Evolutionary conservation across 2,113 vertebrate genomes (phyloP).

Genomic region (Puma concolor): DNA sequence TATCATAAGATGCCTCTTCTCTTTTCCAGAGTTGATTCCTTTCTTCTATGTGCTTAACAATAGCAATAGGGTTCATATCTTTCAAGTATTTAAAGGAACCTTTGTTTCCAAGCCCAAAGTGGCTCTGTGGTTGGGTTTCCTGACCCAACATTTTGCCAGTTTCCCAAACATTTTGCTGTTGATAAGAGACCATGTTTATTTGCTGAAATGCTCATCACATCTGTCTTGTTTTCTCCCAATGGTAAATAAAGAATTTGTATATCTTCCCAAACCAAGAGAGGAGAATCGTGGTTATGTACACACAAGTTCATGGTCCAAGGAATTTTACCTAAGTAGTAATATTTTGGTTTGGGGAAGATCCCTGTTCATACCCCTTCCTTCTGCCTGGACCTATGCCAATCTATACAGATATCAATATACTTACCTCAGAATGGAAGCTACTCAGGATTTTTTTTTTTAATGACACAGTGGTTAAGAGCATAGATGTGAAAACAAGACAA

Average conservation of each 20-base stretch:
- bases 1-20: slow-evolving; percentile 36
- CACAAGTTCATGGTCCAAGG: background rate
- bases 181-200: background rate
- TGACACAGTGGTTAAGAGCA: background rate
- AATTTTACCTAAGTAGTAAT: background rate
- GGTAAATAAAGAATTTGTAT: background rate
- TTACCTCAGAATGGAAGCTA: background rate
- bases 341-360: background rate
- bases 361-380: background rate
- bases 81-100: background rate
- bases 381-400: background rate
- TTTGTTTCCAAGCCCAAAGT: background rate
- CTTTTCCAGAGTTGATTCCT: slow-evolving; percentile 30
- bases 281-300: background rate
- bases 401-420: background rate
- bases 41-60: background rate
- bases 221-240: background rate
- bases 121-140: background rate
- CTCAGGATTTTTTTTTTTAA: background rate
- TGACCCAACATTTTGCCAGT: background rate
- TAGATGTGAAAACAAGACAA: background rate
- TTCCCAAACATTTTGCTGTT: background rate
- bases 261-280: background rate
- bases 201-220: background rate
- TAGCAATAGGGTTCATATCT: background rate